Base-by-base conservation (phyloP, 2,888 invertebrate species). In the Pomacea canaliculata region DNA sequence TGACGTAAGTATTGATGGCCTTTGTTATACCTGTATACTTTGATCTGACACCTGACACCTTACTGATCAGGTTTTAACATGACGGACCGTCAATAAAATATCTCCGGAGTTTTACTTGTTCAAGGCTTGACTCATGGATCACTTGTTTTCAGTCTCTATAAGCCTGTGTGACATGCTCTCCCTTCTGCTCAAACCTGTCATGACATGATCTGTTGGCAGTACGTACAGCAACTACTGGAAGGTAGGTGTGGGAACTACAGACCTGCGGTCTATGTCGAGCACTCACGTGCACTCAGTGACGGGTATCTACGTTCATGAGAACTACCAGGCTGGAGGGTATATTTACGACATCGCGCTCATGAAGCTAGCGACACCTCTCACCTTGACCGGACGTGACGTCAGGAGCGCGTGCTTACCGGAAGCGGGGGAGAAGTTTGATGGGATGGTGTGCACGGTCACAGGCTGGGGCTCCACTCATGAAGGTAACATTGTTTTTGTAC, bases 291-390 rank as follows among this genome's bases (percentile, higher is more conserved):
- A 79, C 19, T 76, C 73, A 56, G 81, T 80, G n/a, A 66, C 78
- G 1, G 75, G 75, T 46, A 78, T 85, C 27, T 79, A 80, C 49
- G 75, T 71, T 7, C 84, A 84, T 68, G 73, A 76, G 7, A 63
- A 10, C 27, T 63, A 63, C 63, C 7, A 5, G 10, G 23, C 63
- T 9, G 63, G 27, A 12, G 10, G 10, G 23, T 82, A 85, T 73
- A 48, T 67, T 12, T 80, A 86, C 73, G 86, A 86, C 70, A 84
- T 86, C 49, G 85, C 86, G 16, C 69, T 86, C 67, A 78, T 85
- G 67, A 84, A 82, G 70, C 77, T 77, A 51, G 19, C 46, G 63
- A 73, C 27, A 18, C 65, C 69, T 9, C 67, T 71, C 10, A 49
- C 49, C 62, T 13, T 71, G 49, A 71, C 46, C 18, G 76, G 71